Conservation (phyloP, 1,140 invertebrate genomes). For the Chionoecetes opilio region DNA sequence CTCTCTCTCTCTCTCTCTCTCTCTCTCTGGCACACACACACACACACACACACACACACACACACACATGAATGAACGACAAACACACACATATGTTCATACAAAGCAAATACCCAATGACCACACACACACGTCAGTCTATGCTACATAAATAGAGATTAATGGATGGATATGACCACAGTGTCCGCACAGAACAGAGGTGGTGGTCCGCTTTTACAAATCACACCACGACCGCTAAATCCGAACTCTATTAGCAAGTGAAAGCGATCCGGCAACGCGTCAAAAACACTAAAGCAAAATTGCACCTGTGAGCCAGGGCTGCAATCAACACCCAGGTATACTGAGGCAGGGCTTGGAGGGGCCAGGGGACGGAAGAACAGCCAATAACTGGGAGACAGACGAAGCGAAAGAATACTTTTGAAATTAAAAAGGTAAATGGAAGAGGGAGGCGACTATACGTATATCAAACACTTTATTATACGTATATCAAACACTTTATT, state of each 20-base stretch:
- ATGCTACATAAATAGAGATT: not conserved
- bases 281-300: slow-evolving; percentile 22
- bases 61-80: not conserved
- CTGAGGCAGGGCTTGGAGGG: not conserved
- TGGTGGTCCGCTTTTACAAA: not conserved
- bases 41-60: not conserved
- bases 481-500: not conserved
- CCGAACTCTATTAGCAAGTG: slow-evolving; percentile 28
- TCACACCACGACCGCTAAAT: slow-evolving; percentile 1
- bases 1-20: not conserved
- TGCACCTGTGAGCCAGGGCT: not conserved
- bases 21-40: not conserved
- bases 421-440: not conserved
- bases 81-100: not conserved
- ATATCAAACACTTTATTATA: not conserved
- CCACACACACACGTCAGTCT: not conserved
- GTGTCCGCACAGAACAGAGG: not conserved
- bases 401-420: not conserved
- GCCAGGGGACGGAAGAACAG: not conserved
- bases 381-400: not conserved
- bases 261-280: slow-evolving; percentile 25
- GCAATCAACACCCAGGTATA: slow-evolving; percentile 13
- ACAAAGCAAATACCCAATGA: not conserved
- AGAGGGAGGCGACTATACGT: too few relatives aligned
- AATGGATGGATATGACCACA: slow-evolving; percentile 13